These are phyloP conservation scores for Larimichthys polyactis DNA, from an alignment of 2,113 vertebrate species.

Conservation along the genomic window DNA sequence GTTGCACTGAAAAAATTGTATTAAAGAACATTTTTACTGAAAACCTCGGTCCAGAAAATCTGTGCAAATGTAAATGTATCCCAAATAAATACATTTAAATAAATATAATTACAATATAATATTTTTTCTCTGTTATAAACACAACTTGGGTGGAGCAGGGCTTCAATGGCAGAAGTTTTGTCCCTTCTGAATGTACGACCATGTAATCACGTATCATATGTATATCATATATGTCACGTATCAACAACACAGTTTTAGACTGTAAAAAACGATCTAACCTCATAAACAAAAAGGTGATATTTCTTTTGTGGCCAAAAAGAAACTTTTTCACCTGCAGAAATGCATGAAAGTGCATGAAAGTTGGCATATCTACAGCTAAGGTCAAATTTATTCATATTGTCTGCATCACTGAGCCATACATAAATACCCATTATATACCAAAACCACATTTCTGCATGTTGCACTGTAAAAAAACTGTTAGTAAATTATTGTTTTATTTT, in stretches of 20 bases:
- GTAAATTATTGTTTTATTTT: no score
- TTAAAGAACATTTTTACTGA: background rate
- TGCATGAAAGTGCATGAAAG: background rate
- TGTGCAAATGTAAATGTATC: background rate
- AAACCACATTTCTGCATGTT: no score
- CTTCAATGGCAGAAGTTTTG: background rate
- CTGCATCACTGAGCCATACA: no score
- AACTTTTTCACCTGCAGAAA: background rate
- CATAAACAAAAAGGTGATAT: background rate
- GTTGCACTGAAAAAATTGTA: background rate
- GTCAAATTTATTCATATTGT: no score
- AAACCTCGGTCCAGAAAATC: background rate
- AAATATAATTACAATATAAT: no score
- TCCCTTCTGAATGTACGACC: background rate
- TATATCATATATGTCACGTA: background rate
- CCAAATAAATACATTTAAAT: background rate
- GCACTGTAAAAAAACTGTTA: no score
- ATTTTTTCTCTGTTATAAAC: background rate
- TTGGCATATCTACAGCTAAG: no score
- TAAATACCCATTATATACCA: no score
- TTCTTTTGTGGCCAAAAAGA: background rate
- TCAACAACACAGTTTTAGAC: background rate
- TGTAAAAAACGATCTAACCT: background rate
- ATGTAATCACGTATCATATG: background rate
- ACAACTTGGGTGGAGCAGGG: background rate